These are phyloP conservation scores for Chroicocephalus ridibundus DNA, from an alignment of 2,113 vertebrate species.

Conservation along the genomic window DNA sequence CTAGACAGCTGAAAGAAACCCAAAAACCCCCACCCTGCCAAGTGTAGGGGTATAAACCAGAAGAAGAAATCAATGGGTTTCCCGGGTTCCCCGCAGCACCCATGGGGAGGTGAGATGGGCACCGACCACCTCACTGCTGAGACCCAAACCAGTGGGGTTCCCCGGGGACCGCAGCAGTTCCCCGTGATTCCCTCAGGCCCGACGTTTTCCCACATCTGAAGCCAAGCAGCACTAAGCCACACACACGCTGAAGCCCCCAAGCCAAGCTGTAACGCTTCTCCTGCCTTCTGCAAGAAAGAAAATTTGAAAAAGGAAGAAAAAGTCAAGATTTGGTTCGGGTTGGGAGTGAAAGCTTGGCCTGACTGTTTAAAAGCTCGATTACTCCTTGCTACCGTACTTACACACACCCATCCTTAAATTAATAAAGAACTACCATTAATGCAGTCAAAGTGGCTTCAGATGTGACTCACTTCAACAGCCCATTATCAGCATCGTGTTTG, in stretches of 20 bases:
- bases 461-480: background rate
- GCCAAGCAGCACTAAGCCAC: background rate
- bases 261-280: background rate
- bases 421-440: slow-evolving; percentile 12
- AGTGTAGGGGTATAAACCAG: background rate
- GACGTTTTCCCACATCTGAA: background rate
- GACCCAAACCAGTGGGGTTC: background rate
- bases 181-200: background rate
- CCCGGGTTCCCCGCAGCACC: background rate
- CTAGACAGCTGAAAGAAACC: background rate
- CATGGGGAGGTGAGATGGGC: background rate
- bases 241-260: background rate
- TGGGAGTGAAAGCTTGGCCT: background rate
- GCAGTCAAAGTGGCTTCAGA: background rate
- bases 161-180: background rate
- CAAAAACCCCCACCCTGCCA: background rate
- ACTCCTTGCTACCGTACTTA: background rate
- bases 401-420: background rate
- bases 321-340: background rate
- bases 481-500: slow-evolving; percentile 44
- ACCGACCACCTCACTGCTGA: background rate
- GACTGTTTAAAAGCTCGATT: background rate
- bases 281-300: background rate
- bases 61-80: background rate
- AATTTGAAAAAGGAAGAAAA: background rate